phyloP scores from a whole-genome alignment of 2,888 invertebrate species.

The Eupithecia tripunctaria region DNA sequence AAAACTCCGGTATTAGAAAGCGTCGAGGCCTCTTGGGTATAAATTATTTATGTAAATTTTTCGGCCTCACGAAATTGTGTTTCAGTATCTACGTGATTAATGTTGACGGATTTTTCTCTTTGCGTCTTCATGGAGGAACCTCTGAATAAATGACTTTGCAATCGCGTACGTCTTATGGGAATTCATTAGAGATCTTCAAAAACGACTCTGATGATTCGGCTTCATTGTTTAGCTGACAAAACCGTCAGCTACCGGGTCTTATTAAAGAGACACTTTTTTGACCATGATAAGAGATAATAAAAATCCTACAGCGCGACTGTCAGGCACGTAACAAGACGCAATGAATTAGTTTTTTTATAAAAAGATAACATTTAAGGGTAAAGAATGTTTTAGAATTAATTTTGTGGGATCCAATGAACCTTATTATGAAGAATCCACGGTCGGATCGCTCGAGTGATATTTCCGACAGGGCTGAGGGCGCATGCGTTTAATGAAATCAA shows the following conservation, averaged over 20 bases:
- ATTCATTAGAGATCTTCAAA: slow-evolving; percentile 68
- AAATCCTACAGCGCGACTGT: slow-evolving; percentile 61
- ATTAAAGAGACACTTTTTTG: slow-evolving; percentile 38
- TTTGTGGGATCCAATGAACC: slow-evolving; percentile 55
- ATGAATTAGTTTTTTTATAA: slow-evolving; percentile 55
- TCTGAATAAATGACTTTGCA: slow-evolving; percentile 75
- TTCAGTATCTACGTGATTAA: slow-evolving; percentile 80
- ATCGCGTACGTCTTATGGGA: slow-evolving; percentile 72
- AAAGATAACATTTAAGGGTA: slow-evolving; percentile 50
- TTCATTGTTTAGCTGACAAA: slow-evolving; percentile 60
- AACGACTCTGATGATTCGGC: slow-evolving; percentile 61
- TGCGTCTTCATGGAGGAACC: slow-evolving; percentile 72
- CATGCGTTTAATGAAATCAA: slow-evolving; percentile 85
- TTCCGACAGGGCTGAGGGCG: slow-evolving; percentile 82
- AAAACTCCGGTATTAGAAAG: slow-evolving; percentile 63
- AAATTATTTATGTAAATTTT: slow-evolving; percentile 83
- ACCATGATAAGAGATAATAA: slow-evolving; percentile 50
- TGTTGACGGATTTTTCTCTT: slow-evolving; percentile 79
- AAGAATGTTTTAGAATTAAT: slow-evolving; percentile 44
- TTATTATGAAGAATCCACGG: slow-evolving; percentile 71
- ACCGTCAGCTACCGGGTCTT: slow-evolving; percentile 48
- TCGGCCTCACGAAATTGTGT: slow-evolving; percentile 78
- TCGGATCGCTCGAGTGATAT: slow-evolving; percentile 80
- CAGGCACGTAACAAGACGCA: slow-evolving; percentile 64
- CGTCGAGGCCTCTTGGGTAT: slow-evolving; percentile 70